Percentiles rank a stretch among this genome's conserved stretches.
Evolutionary conservation across 2,797 vertebrate species (phyloP).

Genomic region (Poecilia wingei): DNA sequence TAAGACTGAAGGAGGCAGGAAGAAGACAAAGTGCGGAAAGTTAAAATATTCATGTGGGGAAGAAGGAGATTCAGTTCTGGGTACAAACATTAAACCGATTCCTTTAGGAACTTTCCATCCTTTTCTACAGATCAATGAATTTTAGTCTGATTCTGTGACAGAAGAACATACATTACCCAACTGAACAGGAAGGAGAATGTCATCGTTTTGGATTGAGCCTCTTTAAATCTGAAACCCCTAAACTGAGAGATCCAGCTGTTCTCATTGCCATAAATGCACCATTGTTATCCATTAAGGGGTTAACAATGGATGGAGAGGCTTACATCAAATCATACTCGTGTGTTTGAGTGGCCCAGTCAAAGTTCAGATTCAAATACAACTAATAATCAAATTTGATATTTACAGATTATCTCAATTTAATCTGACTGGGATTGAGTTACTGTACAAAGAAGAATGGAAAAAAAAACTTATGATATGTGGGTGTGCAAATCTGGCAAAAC

Average conservation of each 20-base stretch:
- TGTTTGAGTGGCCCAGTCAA: not conserved
- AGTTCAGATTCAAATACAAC: not conserved
- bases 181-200: not conserved
- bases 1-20: conserved; percentile 83
- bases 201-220: not conserved
- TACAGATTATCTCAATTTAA: not conserved
- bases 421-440: not conserved
- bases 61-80: not conserved
- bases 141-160: not conserved
- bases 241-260: not conserved
- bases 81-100: not conserved
- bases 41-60: not conserved
- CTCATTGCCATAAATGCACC: not conserved
- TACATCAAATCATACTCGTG: not conserved
- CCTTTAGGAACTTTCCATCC: not conserved
- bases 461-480: not conserved
- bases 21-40: not conserved
- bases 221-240: not conserved
- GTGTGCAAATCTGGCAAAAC: not conserved
- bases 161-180: not conserved
- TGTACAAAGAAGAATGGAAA: not conserved
- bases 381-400: not conserved
- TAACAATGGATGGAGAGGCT: not conserved
- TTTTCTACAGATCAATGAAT: not conserved
- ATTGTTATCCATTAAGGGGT: no score